Evolutionary conservation across 35 echinoderm and acorn worm species (phyloP).

Genomic region (Anneissia japonica): DNA sequence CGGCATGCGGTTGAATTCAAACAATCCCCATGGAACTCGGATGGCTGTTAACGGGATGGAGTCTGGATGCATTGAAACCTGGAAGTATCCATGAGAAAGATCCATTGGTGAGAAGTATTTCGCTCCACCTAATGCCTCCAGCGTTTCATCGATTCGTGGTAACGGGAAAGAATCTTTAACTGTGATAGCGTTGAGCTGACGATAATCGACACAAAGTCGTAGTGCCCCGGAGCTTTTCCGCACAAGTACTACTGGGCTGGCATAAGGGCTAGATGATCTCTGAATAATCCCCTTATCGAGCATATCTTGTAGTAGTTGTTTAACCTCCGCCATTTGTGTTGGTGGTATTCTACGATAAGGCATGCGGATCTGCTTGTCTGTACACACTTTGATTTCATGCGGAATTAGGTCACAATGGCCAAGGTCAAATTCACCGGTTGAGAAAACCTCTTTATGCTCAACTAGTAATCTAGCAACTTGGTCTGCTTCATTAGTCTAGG

Average conservation of each 20-base stretch:
- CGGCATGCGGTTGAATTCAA: constrained; percentile 14
- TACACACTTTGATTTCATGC: constrained; percentile 17
- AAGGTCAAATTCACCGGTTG: constrained; percentile 4
- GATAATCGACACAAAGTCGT: constrained; percentile 18
- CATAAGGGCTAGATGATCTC: constrained; percentile 34
- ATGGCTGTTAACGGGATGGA: constrained; percentile 41
- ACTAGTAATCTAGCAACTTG: neutral
- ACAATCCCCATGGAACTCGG: constrained; percentile 40
- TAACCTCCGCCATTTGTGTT: constrained; percentile 24
- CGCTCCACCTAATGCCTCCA: constrained; percentile 53
- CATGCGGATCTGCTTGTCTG: neutral
- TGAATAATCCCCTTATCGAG: constrained; percentile 20
- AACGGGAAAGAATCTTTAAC: constrained; percentile 48
- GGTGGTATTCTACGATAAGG: constrained; percentile 21
- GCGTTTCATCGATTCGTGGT: constrained; percentile 40
- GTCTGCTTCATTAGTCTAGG: too few relatives aligned
- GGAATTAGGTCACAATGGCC: constrained; percentile 35
- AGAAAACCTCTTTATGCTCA: constrained; percentile 5
- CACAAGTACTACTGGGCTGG: constrained; percentile 30
- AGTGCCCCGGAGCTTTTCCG: neutral
- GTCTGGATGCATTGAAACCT: constrained; percentile 31
- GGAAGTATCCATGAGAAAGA: constrained; percentile 53
- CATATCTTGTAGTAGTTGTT: constrained; percentile 16
- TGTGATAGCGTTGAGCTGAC: constrained; percentile 9
- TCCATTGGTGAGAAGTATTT: constrained; percentile 46